Conservation (phyloP, 1,140 invertebrate genomes). For the Ceratoteleas bidentatus region DNA sequence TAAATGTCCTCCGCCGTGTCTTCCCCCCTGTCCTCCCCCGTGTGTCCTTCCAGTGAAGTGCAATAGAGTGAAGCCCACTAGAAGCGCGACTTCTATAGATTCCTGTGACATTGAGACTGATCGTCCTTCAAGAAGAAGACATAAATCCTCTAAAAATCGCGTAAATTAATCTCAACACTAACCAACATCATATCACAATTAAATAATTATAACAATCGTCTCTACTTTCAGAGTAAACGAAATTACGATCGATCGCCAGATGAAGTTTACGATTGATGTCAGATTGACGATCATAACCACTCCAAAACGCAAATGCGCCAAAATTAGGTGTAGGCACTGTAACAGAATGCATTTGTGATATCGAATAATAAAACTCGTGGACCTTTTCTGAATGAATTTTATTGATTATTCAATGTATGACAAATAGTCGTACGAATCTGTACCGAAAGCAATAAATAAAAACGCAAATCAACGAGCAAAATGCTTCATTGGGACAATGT, state of each 20-base stretch:
- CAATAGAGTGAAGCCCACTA: background rate
- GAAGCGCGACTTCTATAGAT: slow-evolving; percentile 25
- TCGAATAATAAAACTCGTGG: background rate
- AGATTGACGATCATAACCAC: too few relatives aligned
- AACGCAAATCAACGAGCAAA: slow-evolving; percentile 6
- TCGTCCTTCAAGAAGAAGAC: slow-evolving; percentile 10
- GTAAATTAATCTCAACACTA: background rate
- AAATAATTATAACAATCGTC: background rate
- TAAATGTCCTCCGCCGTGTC: too few relatives aligned
- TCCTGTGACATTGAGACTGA: slow-evolving; percentile 21
- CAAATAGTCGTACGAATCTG: slow-evolving; percentile 11
- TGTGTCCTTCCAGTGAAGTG: too few relatives aligned
- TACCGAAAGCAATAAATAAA: slow-evolving; percentile 31
- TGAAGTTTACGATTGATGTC: background rate
- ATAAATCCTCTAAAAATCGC: background rate
- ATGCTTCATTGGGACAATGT: background rate
- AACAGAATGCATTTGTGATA: background rate
- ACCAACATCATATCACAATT: background rate
- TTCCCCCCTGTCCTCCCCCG: too few relatives aligned
- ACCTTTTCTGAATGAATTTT: slow-evolving; percentile 21
- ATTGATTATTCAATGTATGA: slow-evolving; percentile 24
- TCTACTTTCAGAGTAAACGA: background rate
- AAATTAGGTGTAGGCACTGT: background rate
- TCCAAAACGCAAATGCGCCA: background rate
- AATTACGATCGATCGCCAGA: background rate